These are phyloP conservation scores for Apostichopus parvimensis DNA, from an alignment of 35 echinoderm and acorn worm species.

Conservation along the genomic window DNA sequence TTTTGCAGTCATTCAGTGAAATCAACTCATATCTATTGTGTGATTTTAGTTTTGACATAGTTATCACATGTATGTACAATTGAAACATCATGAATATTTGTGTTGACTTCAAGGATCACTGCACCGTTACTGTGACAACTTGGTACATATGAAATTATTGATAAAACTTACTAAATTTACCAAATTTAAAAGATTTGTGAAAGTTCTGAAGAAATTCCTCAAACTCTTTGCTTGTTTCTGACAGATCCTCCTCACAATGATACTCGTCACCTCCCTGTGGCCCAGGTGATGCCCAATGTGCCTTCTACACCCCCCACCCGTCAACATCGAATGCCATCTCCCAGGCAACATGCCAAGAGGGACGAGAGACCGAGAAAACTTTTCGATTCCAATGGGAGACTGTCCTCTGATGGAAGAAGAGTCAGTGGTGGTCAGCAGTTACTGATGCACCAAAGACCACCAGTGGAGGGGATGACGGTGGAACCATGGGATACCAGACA, in stretches of 20 bases:
- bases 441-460: constrained; percentile 3
- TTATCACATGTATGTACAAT: no score
- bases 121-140: no score
- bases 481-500: constrained; percentile 20
- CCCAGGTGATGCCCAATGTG: constrained; percentile 38
- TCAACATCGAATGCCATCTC: neutral
- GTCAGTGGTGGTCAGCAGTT: neutral
- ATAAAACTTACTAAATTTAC: no score
- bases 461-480: neutral
- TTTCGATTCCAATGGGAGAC: neutral
- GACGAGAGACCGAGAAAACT: neutral
- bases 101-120: no score
- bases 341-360: neutral
- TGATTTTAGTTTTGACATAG: no score
- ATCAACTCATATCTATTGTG: no score
- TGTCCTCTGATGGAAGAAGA: neutral
- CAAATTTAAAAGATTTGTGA: no score
- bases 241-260: neutral
- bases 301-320: constrained; percentile 24
- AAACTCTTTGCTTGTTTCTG: neutral
- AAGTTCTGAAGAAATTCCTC: no score
- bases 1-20: no score
- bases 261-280: constrained; percentile 22
- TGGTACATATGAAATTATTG: no score
- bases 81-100: no score